Percentiles rank a stretch among this genome's conserved stretches.
phyloP scores from a whole-genome alignment of 2,113 vertebrate genomes.

The Plecturocebus donacophilus region DNA sequence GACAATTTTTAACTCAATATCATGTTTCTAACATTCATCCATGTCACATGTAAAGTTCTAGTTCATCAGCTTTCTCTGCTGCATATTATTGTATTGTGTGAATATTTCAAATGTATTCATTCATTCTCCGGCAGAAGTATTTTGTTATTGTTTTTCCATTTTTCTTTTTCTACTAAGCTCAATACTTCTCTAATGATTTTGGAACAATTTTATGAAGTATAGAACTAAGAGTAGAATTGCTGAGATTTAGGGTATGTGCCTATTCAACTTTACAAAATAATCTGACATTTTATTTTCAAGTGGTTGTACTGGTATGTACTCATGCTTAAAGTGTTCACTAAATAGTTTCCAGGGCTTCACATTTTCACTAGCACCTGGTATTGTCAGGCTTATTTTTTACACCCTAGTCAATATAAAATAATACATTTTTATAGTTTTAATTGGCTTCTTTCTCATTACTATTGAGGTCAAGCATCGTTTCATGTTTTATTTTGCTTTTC shows the following conservation, averaged over 20 bases:
- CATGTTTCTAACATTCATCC: neutral
- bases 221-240: neutral
- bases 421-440: neutral
- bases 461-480: neutral
- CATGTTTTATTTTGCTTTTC: neutral
- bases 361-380: neutral
- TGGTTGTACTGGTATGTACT: neutral
- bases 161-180: neutral
- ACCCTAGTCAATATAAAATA: neutral
- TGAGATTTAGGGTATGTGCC: neutral
- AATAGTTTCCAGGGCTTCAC: neutral
- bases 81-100: neutral
- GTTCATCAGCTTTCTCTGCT: neutral
- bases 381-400: neutral
- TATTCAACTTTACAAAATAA: neutral
- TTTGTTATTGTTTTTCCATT: neutral
- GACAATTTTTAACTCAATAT: slow-evolving; percentile 3
- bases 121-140: neutral
- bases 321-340: neutral
- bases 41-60: neutral
- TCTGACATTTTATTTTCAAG: neutral
- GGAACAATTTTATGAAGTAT: neutral
- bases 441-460: neutral
- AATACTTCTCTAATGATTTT: neutral
- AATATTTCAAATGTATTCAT: neutral